Evolutionary conservation across 2,797 vertebrate species (phyloP).

Genomic region (Amblyopsis hoosieri): DNA sequence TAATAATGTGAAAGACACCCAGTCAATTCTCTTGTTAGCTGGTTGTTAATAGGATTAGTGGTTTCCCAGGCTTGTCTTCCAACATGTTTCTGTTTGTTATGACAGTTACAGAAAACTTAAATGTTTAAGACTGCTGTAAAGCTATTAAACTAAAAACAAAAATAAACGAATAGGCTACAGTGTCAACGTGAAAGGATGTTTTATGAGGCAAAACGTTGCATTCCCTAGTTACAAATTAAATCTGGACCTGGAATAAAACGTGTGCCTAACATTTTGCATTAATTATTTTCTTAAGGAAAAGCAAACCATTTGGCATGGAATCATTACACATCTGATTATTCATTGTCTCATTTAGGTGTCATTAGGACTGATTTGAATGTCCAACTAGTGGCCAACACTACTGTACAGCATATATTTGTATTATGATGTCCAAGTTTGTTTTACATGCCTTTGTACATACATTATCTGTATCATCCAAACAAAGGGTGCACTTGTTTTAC

Average conservation of each 20-base stretch:
- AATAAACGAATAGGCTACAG: no score
- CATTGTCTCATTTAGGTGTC: no score
- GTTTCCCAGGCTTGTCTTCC: conserved; percentile 19
- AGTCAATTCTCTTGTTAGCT: conserved; percentile 43
- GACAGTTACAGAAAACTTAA: background rate
- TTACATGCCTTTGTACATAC: no score
- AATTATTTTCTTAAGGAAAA: conserved; percentile 24
- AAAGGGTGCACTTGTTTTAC: no score
- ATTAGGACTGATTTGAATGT: no score
- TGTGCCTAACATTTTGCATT: conserved; percentile 21
- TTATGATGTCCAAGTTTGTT: conserved; percentile 1
- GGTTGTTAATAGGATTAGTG: conserved; percentile 39
- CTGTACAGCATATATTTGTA: no score
- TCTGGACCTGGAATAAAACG: conserved; percentile 8
- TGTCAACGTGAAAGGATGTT: no score
- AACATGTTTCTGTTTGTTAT: conserved; percentile 24
- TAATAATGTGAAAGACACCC: conserved; percentile 46
- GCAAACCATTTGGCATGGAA: conserved; percentile 24
- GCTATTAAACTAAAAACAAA: background rate
- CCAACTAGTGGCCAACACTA: no score
- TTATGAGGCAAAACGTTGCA: background rate
- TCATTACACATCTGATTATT: conserved; percentile 27
- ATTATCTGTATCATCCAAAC: no score
- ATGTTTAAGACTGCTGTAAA: background rate
- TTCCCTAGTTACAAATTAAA: conserved; percentile 24